Conservation (phyloP, 23 tunicate genomes). For the Halocynthia aurantium region DNA sequence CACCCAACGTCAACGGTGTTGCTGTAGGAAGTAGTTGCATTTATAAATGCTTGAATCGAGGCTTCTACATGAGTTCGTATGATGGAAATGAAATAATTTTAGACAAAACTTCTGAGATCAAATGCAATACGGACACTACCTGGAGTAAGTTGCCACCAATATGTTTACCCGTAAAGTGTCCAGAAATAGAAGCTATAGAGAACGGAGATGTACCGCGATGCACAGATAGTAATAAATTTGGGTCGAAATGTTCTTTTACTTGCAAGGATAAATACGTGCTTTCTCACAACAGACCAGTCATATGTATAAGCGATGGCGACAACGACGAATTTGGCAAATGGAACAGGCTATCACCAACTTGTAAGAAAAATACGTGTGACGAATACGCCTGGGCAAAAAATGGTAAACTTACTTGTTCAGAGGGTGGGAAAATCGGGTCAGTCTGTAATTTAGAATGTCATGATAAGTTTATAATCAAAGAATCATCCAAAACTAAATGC, state of each 20-base stretch:
- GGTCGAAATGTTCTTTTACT: not conserved
- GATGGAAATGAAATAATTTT: not conserved
- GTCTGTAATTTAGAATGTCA: not conserved
- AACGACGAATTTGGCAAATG: conserved; percentile 5
- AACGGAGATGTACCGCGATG: not conserved
- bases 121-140: not conserved
- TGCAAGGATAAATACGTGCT: not conserved
- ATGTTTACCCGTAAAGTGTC: not conserved
- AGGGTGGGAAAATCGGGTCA: not conserved
- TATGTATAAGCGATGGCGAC: conserved; percentile 5
- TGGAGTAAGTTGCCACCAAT: not conserved
- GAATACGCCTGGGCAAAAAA: not conserved
- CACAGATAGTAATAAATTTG: not conserved
- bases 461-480: not conserved
- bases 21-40: not conserved
- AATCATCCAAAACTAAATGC: not conserved
- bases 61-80: not conserved
- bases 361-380: conserved; percentile 1
- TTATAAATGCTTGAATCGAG: not conserved
- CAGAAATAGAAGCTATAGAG: not conserved
- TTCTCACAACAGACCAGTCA: not conserved
- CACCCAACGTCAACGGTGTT: not conserved
- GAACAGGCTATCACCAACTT: not conserved
- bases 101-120: not conserved
- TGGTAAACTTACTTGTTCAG: not conserved